phyloP scores from a whole-genome alignment of 2,888 invertebrate species.

The Amiota communis region DNA sequence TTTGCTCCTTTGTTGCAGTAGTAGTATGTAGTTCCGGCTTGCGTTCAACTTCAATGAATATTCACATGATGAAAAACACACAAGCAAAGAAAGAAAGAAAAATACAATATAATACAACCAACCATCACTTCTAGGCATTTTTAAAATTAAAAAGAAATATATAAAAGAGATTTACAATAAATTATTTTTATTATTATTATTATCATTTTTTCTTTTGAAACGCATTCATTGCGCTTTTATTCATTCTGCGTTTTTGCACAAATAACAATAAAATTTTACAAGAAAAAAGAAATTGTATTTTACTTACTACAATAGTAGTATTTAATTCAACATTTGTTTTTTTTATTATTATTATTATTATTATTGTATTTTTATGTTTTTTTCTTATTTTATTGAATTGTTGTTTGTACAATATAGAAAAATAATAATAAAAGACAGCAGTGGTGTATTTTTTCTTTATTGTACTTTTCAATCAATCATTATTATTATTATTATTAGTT shows the following conservation, averaged over 20 bases:
- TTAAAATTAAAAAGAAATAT: too few relatives aligned
- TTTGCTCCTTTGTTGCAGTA: slow-evolving; percentile 54
- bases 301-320: slow-evolving; percentile 26
- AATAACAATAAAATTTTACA: slow-evolving; percentile 49
- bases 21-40: slow-evolving; percentile 34
- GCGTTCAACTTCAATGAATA: slow-evolving; percentile 48
- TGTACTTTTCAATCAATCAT: slow-evolving; percentile 58
- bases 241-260: slow-evolving; percentile 57
- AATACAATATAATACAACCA: slow-evolving; percentile 48
- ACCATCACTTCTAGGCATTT: slow-evolving; percentile 7
- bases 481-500: slow-evolving; percentile 45
- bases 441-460: slow-evolving; percentile 42
- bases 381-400: slow-evolving; percentile 12
- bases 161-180: slow-evolving; percentile 33
- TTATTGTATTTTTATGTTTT: too few relatives aligned
- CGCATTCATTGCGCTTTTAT: slow-evolving; percentile 28
- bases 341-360: too few relatives aligned
- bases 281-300: slow-evolving; percentile 27
- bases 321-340: slow-evolving; percentile 28
- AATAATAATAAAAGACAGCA: slow-evolving; percentile 35
- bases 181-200: slow-evolving; percentile 37
- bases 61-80: slow-evolving; percentile 39
- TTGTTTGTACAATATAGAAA: slow-evolving; percentile 43
- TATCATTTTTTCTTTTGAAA: slow-evolving; percentile 1
- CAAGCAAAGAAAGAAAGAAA: slow-evolving; percentile 15